phyloP scores from a whole-genome alignment of 2,113 vertebrate species.

The Mystacornis crossleyi region DNA sequence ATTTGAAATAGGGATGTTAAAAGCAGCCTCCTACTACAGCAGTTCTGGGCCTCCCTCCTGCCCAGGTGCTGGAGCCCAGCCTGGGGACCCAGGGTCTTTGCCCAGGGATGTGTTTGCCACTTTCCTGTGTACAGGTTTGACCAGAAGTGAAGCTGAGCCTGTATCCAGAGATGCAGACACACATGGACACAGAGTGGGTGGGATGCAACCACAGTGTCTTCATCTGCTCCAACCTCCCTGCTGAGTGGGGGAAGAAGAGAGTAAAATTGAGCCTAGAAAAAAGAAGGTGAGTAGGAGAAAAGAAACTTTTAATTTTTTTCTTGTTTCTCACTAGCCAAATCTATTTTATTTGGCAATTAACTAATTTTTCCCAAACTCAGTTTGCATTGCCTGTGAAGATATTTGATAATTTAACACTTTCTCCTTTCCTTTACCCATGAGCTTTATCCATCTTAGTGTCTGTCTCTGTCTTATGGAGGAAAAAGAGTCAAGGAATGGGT shows the following conservation, averaged over 20 bases:
- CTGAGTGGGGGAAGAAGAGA: not conserved
- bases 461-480: not conserved
- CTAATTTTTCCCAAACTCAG: not conserved
- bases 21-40: rapidly evolving
- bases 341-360: not conserved
- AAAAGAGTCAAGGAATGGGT: not conserved
- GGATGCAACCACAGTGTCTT: not conserved
- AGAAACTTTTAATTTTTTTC: rapidly evolving
- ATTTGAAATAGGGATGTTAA: not conserved
- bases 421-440: not conserved
- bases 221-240: not conserved
- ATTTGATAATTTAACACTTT: not conserved
- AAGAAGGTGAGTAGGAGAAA: not conserved
- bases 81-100: rapidly evolving
- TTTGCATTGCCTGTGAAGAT: not conserved
- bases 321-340: not conserved
- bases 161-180: not conserved
- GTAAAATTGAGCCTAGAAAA: not conserved
- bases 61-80: not conserved
- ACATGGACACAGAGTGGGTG: not conserved
- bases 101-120: rapidly evolving
- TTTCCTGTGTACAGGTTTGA: not conserved
- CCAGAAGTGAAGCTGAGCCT: not conserved
- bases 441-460: not conserved
- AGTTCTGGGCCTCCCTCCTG: not conserved